Conservation (phyloP, 1,140 invertebrate species). For the Antheraea mylitta region DNA sequence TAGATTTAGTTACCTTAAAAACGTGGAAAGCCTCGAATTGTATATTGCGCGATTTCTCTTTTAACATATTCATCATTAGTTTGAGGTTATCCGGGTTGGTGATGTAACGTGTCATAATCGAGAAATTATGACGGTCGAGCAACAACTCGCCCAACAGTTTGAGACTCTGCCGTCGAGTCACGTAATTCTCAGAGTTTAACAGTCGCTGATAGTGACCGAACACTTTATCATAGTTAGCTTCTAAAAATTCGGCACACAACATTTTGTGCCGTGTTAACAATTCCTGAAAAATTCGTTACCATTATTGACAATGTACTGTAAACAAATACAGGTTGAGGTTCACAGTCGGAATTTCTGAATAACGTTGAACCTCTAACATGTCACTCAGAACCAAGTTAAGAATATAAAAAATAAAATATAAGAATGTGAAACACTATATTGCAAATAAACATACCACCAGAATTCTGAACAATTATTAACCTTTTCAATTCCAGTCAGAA, state of each 20-base stretch:
- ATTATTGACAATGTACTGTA: too few relatives aligned
- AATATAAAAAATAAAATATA: too few relatives aligned
- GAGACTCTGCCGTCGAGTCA: slow-evolving; percentile 97
- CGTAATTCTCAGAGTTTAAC: slow-evolving; percentile 99
- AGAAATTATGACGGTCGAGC: slow-evolving; percentile 99
- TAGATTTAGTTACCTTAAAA: slow-evolving; percentile 91
- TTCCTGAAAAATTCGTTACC: slow-evolving; percentile 85
- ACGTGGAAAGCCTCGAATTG: slow-evolving; percentile 99
- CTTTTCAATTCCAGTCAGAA: too few relatives aligned
- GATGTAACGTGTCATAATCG: slow-evolving; percentile 99
- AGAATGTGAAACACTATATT: too few relatives aligned
- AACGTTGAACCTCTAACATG: too few relatives aligned
- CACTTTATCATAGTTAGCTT: slow-evolving; percentile 99
- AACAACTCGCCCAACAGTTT: slow-evolving; percentile 98
- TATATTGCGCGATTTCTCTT: slow-evolving; percentile 99
- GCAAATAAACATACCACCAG: too few relatives aligned
- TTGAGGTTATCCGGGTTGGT: slow-evolving; percentile 99
- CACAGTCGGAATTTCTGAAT: too few relatives aligned
- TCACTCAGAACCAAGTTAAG: too few relatives aligned
- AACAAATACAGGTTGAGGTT: too few relatives aligned
- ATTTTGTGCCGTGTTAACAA: slow-evolving; percentile 99
- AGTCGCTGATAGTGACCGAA: slow-evolving; percentile 98
- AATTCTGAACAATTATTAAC: too few relatives aligned
- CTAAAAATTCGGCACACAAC: slow-evolving; percentile 98
- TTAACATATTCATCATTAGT: slow-evolving; percentile 99